Evolutionary conservation across 2,797 vertebrate genomes (phyloP), one percentile per base, ranked within the genome.

Genomic region (Gymnocypris eckloni): DNA sequence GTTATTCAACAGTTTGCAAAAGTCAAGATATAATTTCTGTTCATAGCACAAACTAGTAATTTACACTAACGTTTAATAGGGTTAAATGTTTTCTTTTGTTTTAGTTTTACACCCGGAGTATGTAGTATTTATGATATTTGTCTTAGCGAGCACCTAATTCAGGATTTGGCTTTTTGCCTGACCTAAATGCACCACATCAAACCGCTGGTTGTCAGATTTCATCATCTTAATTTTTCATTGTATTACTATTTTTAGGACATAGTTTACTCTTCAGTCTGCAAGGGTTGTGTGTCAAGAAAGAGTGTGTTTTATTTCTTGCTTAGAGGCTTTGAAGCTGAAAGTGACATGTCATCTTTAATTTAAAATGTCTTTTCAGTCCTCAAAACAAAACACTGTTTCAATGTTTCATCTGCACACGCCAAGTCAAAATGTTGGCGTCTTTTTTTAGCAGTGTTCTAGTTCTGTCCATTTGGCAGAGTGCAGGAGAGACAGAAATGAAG

Each of bases 401-500:
- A 2, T 66, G 8, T 83, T 76, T 76, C 2, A 83, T 54, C 43
- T 28, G n/a, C 4, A 39, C 45, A 52, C 33, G 22, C n/a, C 12
- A 83, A 76, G 56, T 83, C 12, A 71, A 72, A 79, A 20, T 45
- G 13, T 75, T 22, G 43, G 28, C 15, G 37, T 78, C 25, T 84
- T 71, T 11, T 85, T 41, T 67, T 78, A 39, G 66, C 43, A 28
- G 11, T 87, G 86, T n/a, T 50, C 33, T 15, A 83, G 45, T 77
- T 86, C 54, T 86, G 76, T 73, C 56, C 75, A 61, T 33, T n/a
- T 85, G 69, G 61, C 11, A 61, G 78, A 86, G 16, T 70, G 50
- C 64, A 84, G 41, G 61, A 77, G 61, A 84, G n/a, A 56, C 45
- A 81, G 72, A 87, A 84, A 79, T 66, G 61, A 80, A 37, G 76